Base-by-base conservation (phyloP, 2,113 vertebrate genomes). In the Misgurnus mizolepis region DNA sequence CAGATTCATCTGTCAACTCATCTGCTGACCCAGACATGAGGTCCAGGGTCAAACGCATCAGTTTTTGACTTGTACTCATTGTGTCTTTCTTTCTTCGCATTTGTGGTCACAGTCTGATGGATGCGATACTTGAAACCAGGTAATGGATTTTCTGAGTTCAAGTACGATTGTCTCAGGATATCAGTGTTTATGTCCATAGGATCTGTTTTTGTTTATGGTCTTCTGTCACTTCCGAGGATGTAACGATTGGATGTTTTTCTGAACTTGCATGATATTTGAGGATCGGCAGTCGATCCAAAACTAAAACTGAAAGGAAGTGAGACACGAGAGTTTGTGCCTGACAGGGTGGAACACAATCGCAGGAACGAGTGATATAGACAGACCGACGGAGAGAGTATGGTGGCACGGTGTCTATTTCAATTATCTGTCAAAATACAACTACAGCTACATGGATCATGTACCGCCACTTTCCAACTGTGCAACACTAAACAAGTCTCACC, bases 21-120 rank as follows among this genome's bases (percentile, higher is more conserved):
- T 76, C 75, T 74, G 73, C 79, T 66, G n/a, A n/a, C 55, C 71
- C 73, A 45, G 85, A 90, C 82, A 86, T 84, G 80, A 87, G 82
- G 87, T 84, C 86, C 88, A 82, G 87, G 88, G 87, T 88, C 80
- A 84, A 88, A 85, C 77, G 5, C 72, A 85, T 53, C 78, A 55
- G 67, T 65, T 78, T 82, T 82, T 27, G 76, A 81, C 82, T 84
- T 49, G 49, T 66, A 53, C 74, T 70, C 68, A 83, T 18, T 58
- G 67, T 70, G 58, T 84, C 82, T 76, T 83, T 43, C 53, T 72
- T 81, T 81, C 80, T 78, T 60, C 7, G 27, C 68, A 72, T 69
- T 80, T 82, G 3, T 12, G 69, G 39, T 47, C 41, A 17, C 34
- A 64, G 56, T 71, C 17, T 41, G 61, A 71, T 67, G 76, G 83